phyloP scores from a whole-genome alignment of 1,140 invertebrate species.

The Hestina assimilis region DNA sequence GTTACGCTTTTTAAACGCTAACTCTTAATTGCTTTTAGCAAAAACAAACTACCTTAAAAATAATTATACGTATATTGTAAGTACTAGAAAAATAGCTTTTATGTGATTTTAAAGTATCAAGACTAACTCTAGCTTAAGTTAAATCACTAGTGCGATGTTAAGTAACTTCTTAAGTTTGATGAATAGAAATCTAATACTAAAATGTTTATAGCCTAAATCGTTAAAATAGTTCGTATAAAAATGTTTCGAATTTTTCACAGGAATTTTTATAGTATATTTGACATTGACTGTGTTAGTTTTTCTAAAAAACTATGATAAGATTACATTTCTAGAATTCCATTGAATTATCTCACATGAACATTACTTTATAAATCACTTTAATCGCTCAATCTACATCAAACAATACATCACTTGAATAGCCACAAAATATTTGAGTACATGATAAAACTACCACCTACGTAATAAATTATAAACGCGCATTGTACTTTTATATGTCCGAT shows the following conservation, averaged over 20 bases:
- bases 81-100: slow-evolving; percentile 13
- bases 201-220: neutral
- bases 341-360: too few species aligned
- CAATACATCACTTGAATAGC: neutral
- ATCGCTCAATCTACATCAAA: neutral
- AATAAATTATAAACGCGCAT: neutral
- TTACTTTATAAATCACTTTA: neutral
- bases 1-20: neutral
- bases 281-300: neutral
- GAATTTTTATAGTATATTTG: neutral
- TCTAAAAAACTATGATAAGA: too few species aligned
- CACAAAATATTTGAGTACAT: slow-evolving; percentile 1
- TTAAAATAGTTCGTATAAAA: neutral
- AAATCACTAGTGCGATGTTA: slow-evolving; percentile 1
- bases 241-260: neutral
- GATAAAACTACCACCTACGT: too few species aligned
- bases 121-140: neutral
- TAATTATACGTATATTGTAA: slow-evolving; percentile 6
- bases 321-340: too few species aligned
- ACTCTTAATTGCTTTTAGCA: slow-evolving; percentile 6
- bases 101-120: neutral
- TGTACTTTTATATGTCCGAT: too few species aligned
- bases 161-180: neutral
- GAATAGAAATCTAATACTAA: neutral
- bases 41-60: neutral